Conservation (phyloP, 2,797 vertebrate species). For the Hydrophis major region DNA sequence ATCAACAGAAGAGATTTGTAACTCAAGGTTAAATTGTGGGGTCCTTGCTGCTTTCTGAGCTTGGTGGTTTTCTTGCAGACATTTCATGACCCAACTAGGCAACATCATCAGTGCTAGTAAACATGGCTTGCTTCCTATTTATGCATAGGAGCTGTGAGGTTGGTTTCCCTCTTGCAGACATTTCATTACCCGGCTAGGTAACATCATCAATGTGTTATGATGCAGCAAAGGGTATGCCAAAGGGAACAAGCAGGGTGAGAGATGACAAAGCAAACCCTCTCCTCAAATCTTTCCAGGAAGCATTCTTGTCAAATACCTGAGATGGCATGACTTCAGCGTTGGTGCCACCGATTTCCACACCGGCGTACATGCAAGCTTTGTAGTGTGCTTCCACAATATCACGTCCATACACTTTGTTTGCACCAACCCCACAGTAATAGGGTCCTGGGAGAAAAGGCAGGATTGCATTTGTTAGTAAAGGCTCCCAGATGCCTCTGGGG, state of each 20-base stretch:
- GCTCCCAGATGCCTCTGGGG: fast-evolving
- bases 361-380: slow-evolving; percentile 84
- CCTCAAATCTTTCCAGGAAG: background rate
- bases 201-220: background rate
- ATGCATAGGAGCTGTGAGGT: background rate
- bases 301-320: slow-evolving; percentile 68
- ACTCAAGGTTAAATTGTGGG: background rate
- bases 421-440: slow-evolving; percentile 87
- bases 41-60: background rate
- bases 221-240: background rate
- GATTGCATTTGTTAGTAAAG: no score
- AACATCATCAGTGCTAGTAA: no score
- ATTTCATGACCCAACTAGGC: background rate
- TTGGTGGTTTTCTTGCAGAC: background rate
- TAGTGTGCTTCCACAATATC: slow-evolving; percentile 87
- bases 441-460: slow-evolving; percentile 71
- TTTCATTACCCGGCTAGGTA: background rate
- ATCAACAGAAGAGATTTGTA: background rate
- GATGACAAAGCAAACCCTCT: background rate
- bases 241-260: background rate
- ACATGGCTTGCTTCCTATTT: no score
- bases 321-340: slow-evolving; percentile 91
- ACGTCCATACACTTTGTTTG: slow-evolving; percentile 79
- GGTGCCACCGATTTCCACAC: slow-evolving; percentile 81
- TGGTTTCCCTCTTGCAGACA: background rate